These are phyloP conservation scores for Gallinago media DNA, from an alignment of 2,113 vertebrate genomes.

Conservation along the genomic window DNA sequence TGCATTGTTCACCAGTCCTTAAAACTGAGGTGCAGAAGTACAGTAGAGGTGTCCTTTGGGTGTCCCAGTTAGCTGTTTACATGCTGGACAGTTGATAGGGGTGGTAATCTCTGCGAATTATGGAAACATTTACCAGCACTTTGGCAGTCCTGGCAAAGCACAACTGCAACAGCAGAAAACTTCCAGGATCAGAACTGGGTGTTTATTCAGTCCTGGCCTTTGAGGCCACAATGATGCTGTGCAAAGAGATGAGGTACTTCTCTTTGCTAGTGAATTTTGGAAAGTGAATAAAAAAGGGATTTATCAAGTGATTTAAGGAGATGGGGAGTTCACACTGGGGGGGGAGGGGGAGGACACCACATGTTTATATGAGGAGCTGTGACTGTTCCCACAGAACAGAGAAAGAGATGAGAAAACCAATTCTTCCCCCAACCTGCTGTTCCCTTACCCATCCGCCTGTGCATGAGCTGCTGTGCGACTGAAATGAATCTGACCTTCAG, in stretches of 20 bases:
- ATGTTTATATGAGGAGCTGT: background rate
- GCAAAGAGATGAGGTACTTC: background rate
- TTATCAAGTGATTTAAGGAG: background rate
- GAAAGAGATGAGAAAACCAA: background rate
- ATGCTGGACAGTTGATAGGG: too few relatives aligned
- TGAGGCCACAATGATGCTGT: background rate
- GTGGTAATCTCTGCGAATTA: background rate
- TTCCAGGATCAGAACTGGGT: background rate
- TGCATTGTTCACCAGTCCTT: background rate
- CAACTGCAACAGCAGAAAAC: background rate
- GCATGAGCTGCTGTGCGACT: background rate
- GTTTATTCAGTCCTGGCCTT: background rate
- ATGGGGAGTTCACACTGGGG: background rate
- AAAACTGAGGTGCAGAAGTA: background rate
- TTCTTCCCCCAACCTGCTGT: background rate
- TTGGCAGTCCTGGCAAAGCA: background rate
- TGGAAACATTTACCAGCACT: background rate
- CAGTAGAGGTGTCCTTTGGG: background rate
- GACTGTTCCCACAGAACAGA: background rate
- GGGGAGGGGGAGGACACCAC: background rate
- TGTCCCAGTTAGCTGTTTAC: background rate
- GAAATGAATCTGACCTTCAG: slow-evolving; percentile 20
- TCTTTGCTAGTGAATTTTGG: background rate
- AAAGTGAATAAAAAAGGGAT: background rate
- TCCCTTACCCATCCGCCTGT: background rate